A percentile compares a stretch with the other conserved stretches of the same genome.
phyloP scores from a whole-genome alignment of 2,797 vertebrate species.

The Danio choprae region DNA sequence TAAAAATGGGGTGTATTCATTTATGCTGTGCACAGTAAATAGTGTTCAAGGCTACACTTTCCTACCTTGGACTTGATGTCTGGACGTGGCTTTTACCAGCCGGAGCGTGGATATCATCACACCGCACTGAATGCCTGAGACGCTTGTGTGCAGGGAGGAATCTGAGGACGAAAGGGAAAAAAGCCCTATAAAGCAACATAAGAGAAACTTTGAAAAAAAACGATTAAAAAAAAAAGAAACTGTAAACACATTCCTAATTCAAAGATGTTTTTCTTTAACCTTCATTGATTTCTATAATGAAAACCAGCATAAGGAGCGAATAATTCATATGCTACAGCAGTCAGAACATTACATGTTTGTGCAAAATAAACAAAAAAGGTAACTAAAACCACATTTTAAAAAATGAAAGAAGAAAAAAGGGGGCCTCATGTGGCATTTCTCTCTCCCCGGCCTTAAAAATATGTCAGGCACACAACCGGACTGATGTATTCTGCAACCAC shows the following conservation, averaged over 20 bases:
- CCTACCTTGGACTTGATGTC: constrained; percentile 27
- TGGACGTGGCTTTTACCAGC: constrained; percentile 28
- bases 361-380: constrained; percentile 52
- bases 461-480: constrained; percentile 46
- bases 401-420: constrained; percentile 52
- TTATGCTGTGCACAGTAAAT: background rate
- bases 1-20: background rate
- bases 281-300: constrained; percentile 46
- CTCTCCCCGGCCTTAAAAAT: constrained; percentile 45
- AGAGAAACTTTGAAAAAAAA: constrained; percentile 26
- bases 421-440: constrained; percentile 34
- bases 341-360: constrained; percentile 49
- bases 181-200: constrained; percentile 17
- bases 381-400: constrained; percentile 57
- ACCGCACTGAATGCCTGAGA: constrained; percentile 22
- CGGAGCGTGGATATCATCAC: constrained; percentile 13
- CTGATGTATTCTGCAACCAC: constrained; percentile 46
- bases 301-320: constrained; percentile 38
- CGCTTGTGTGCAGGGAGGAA: constrained; percentile 72
- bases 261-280: constrained; percentile 31
- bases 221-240: background rate
- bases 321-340: constrained; percentile 33
- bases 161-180: constrained; percentile 61
- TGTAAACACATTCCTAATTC: constrained; percentile 36
- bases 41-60: background rate